Evolutionary conservation across 2,888 invertebrate species (phyloP).

Genomic region (Plutella xylostella): DNA sequence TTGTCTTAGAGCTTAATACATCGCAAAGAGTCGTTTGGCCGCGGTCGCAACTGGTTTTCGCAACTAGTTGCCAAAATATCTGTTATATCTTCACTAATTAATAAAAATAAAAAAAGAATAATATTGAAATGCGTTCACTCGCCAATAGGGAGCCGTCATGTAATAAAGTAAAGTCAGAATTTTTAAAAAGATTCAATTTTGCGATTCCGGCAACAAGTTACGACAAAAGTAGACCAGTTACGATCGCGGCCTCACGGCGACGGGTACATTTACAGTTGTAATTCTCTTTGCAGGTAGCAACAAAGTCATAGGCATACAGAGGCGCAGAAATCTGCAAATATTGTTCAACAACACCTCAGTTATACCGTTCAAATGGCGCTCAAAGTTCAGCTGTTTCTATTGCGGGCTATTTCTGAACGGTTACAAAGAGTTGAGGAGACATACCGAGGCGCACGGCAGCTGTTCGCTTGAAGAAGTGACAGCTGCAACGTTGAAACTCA

Average conservation of each 20-base stretch:
- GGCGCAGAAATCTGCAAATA: constrained; percentile 39
- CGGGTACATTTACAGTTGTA: constrained; percentile 60
- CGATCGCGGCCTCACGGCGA: not conserved
- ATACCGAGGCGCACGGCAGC: constrained; percentile 37
- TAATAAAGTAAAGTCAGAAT: no score
- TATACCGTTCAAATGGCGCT: constrained; percentile 53
- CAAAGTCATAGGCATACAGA: constrained; percentile 49
- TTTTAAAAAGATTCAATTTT: no score
- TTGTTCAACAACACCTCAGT: constrained; percentile 53
- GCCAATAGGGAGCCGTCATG: no score
- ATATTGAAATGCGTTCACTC: no score
- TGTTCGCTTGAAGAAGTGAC: constrained; percentile 32
- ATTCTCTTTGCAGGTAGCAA: constrained; percentile 53
- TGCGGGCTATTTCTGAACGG: constrained; percentile 35
- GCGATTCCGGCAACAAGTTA: not conserved
- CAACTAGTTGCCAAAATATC: no score
- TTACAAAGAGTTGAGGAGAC: constrained; percentile 31
- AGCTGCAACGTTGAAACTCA: constrained; percentile 36
- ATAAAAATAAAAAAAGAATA: no score
- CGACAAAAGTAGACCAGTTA: not conserved
- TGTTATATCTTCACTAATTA: no score
- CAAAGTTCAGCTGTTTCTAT: constrained; percentile 50
- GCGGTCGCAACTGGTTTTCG: no score
- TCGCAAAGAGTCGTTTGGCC: no score
- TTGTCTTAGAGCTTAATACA: no score